Evolutionary conservation across 2,888 invertebrate genomes (phyloP), one percentile per base, ranked within the genome.

Genomic region (Belgica antarctica): DNA sequence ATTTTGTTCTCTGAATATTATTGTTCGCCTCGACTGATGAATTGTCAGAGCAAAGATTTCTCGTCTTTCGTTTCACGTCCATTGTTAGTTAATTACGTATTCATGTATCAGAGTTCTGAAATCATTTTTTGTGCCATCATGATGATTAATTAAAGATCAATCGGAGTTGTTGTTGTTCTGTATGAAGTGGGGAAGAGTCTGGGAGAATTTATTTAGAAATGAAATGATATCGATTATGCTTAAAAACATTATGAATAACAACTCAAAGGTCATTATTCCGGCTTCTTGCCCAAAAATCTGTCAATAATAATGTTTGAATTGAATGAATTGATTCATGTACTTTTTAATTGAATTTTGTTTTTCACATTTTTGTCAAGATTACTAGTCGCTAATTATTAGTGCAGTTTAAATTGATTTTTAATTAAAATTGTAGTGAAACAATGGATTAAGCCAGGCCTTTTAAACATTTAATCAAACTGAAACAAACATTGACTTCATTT

Each of bases 41-140:
- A 52, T 52, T 52, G 52, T 52, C 52, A 52, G 52, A 52, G 22
- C 19, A 52, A 52, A 12, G 17, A 12, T 17, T 52, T 52, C 52
- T 52, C 41, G 41, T 17, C n/a, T n/a, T n/a, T n/a, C n/a, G n/a
- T n/a, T n/a, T n/a, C n/a, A n/a, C n/a, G n/a, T 52, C 52, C 22
- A 52, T 52, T 52, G 52, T 52, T 52, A 52, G 52, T 52, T 52
- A 52, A 52, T 52, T 52, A 52, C 52, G 52, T 52, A 52, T 52
- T 52, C 52, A 52, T 52, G 52, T 52, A 31, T 41, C 41, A 12
- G 3, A 41, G 41, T 41, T 52, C 52, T 52, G 22, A 52, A 52
- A 52, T 52, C 17, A 52, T 52, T 52, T 46, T 52, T 8, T 52
- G 52, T 52, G 52, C 52, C 52, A 52, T 52, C 52, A 52, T 52